Conservation (phyloP, 2,888 invertebrate genomes). For the Steinernema carpocapsae region DNA sequence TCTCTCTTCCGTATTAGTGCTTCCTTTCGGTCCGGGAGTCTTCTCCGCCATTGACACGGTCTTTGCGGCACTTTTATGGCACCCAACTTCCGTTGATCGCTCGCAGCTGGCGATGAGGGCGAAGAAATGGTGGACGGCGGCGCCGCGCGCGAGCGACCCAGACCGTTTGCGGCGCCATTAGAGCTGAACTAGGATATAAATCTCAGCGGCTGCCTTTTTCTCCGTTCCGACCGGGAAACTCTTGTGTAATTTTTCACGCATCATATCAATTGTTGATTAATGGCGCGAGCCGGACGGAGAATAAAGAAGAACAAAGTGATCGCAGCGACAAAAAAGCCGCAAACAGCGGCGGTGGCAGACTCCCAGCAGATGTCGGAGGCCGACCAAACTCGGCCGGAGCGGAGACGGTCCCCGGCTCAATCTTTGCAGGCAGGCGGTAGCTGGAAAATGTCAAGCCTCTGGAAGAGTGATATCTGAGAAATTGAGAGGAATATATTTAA, state of each 20-base stretch:
- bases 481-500: constrained; percentile 31
- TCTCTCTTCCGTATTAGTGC: neutral
- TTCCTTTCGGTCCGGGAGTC: neutral
- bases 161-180: constrained; percentile 31
- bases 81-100: constrained; percentile 22
- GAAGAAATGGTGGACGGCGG: neutral
- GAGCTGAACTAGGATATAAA: constrained; percentile 27
- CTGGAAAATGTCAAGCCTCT: neutral
- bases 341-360: neutral
- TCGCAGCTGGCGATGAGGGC: constrained; percentile 24
- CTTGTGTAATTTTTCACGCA: constrained; percentile 35
- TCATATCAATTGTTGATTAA: constrained; percentile 34
- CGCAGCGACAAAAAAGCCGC: constrained; percentile 16
- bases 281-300: constrained; percentile 15
- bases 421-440: neutral
- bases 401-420: neutral
- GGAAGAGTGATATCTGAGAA: constrained; percentile 17
- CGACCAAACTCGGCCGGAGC: neutral
- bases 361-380: neutral
- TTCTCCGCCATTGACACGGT: constrained; percentile 21
- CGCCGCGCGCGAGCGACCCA: constrained; percentile 23
- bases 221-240: constrained; percentile 25
- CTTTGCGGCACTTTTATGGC: constrained; percentile 29
- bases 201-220: constrained; percentile 30
- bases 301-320: constrained; percentile 23